A percentile compares a stretch with the other conserved stretches of the same genome.
These are phyloP conservation scores for Ichneumoninae sp. DNA, from an alignment of 2,888 invertebrate species.

Conservation along the genomic window DNA sequence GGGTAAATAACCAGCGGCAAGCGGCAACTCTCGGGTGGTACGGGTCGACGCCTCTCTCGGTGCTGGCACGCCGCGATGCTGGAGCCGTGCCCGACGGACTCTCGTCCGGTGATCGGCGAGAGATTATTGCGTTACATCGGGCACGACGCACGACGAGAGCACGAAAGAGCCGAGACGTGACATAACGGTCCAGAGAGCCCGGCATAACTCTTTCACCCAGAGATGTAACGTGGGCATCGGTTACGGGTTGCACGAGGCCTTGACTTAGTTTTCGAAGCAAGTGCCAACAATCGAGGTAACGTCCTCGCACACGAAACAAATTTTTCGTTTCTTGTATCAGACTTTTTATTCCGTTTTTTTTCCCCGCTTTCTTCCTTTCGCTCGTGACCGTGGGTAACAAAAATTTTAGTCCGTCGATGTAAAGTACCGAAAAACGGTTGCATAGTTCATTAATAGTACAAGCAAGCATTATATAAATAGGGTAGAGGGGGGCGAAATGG, in stretches of 20 bases:
- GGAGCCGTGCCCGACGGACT: slow-evolving; percentile 7
- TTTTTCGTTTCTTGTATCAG: neutral
- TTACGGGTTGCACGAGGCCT: slow-evolving; percentile 72
- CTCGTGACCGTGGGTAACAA: too few species aligned
- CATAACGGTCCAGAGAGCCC: slow-evolving; percentile 70
- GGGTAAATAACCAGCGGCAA: neutral
- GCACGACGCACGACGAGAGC: slow-evolving; percentile 23
- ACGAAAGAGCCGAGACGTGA: slow-evolving; percentile 62
- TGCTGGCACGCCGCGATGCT: neutral
- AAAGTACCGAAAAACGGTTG: too few species aligned
- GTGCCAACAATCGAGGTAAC: slow-evolving; percentile 54
- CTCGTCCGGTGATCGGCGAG: slow-evolving; percentile 24
- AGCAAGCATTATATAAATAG: too few species aligned
- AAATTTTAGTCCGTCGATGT: too few species aligned
- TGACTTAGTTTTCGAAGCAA: slow-evolving; percentile 75
- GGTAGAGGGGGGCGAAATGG: too few species aligned
- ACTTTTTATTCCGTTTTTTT: neutral
- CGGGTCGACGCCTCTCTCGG: neutral
- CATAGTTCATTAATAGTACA: too few species aligned
- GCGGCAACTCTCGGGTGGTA: neutral
- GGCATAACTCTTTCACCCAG: slow-evolving; percentile 74
- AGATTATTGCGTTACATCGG: slow-evolving; percentile 62
- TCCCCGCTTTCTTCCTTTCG: neutral
- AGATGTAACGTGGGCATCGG: slow-evolving; percentile 63
- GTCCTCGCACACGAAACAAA: neutral